Evolutionary conservation across 1,140 invertebrate species (phyloP).

Genomic region (Brachionus rotundiformis): DNA sequence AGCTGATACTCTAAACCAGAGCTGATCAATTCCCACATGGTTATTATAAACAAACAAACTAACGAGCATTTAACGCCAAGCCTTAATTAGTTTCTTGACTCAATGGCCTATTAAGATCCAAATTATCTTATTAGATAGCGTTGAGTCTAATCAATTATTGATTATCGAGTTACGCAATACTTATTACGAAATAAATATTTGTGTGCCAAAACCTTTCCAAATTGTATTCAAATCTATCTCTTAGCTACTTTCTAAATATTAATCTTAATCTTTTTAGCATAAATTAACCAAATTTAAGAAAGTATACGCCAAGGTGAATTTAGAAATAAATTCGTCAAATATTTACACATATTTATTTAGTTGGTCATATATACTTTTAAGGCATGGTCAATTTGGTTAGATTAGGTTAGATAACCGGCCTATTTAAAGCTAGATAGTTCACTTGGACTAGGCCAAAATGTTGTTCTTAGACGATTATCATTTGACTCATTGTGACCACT

Average conservation of each 20-base stretch:
- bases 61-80: no score
- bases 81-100: no score
- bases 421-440: background rate
- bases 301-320: conserved; percentile 29
- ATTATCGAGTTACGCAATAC: background rate
- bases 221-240: background rate
- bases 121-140: no score
- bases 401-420: background rate
- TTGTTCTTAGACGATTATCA: background rate
- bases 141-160: background rate
- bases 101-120: no score
- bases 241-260: background rate
- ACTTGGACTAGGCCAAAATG: background rate
- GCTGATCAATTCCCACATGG: no score
- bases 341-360: conserved; percentile 14
- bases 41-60: no score
- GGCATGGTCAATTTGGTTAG: conserved; percentile 5
- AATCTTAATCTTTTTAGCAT: conserved; percentile 36
- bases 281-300: conserved; percentile 21
- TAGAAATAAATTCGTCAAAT: background rate
- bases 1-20: no score
- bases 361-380: background rate
- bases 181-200: background rate
- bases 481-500: conserved; percentile 15
- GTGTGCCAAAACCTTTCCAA: background rate